These are phyloP conservation scores for Drosophila leonis DNA, from an alignment of 2,888 invertebrate species.

Conservation along the genomic window DNA sequence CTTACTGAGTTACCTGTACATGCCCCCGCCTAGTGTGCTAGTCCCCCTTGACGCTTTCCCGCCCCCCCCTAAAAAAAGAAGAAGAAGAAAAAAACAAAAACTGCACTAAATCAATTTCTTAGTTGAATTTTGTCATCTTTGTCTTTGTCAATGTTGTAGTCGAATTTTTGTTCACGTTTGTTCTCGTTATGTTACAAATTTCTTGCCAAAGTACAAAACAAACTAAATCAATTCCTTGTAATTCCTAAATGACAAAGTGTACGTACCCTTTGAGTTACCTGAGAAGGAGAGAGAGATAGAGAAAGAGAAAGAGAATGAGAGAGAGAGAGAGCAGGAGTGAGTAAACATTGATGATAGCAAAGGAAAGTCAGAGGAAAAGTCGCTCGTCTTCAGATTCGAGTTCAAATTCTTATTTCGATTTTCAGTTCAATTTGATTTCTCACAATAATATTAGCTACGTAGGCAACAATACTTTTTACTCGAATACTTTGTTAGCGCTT, in stretches of 20 bases:
- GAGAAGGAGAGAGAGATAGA: slow-evolving; percentile 22
- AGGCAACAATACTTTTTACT: slow-evolving; percentile 63
- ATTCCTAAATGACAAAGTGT: slow-evolving; percentile 68
- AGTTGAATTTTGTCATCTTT: slow-evolving; percentile 76
- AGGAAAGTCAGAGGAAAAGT: slow-evolving; percentile 17
- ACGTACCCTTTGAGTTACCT: slow-evolving; percentile 66
- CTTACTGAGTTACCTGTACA: slow-evolving; percentile 77
- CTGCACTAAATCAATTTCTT: slow-evolving; percentile 80
- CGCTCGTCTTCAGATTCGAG: slow-evolving; percentile 27
- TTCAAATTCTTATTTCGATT: slow-evolving; percentile 39
- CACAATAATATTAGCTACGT: slow-evolving; percentile 32
- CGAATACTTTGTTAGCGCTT: slow-evolving; percentile 71
- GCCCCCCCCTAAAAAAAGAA: neutral
- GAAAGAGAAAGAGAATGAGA: neutral
- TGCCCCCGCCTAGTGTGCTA: slow-evolving; percentile 35
- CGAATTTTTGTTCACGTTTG: slow-evolving; percentile 80
- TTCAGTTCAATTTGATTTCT: slow-evolving; percentile 41
- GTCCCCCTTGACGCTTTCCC: slow-evolving; percentile 10
- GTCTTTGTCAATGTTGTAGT: slow-evolving; percentile 77
- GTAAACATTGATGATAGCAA: slow-evolving; percentile 26
- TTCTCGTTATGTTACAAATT: slow-evolving; percentile 78
- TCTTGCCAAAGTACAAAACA: slow-evolving; percentile 79
- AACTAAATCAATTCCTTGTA: slow-evolving; percentile 72
- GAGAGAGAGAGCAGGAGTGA: neutral
- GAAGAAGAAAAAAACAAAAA: slow-evolving; percentile 12